Conservation (phyloP, 2,888 invertebrate species). For the Drosophila hamatofila region DNA sequence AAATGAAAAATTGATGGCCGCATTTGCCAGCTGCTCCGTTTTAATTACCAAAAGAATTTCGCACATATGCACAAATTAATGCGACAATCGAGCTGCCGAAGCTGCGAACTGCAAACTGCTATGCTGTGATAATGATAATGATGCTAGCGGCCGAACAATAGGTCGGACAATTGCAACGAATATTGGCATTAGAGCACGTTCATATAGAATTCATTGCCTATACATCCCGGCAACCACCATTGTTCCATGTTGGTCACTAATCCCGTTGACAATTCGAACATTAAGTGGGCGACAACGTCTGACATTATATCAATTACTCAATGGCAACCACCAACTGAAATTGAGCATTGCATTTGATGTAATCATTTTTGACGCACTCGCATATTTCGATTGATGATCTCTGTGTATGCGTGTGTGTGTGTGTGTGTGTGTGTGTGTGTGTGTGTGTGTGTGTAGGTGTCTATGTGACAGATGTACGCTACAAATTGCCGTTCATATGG, state of each 20-base stretch:
- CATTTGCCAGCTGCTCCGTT: conserved; percentile 38
- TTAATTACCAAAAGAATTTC: conserved; percentile 76
- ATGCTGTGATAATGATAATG: conserved; percentile 66
- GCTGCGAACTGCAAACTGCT: conserved; percentile 5
- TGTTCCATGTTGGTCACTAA: conserved; percentile 47
- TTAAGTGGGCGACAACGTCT: conserved; percentile 71
- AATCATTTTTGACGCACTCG: conserved; percentile 77
- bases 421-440: not conserved
- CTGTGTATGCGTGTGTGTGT: too few relatives aligned
- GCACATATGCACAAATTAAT: conserved; percentile 77
- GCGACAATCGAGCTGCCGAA: conserved; percentile 64
- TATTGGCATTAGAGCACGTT: conserved; percentile 64
- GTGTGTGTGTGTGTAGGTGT: conserved; percentile 7
- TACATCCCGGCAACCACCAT: conserved; percentile 1
- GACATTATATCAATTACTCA: conserved; percentile 80
- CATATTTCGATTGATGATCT: conserved; percentile 61
- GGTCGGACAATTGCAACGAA: conserved; percentile 40
- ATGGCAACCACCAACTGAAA: conserved; percentile 66
- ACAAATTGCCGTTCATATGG: conserved; percentile 38
- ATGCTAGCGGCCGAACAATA: conserved; percentile 39
- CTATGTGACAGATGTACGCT: conserved; percentile 46
- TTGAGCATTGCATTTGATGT: conserved; percentile 79
- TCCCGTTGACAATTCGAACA: conserved; percentile 76
- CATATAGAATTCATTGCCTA: conserved; percentile 17
- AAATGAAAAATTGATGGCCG: conserved; percentile 61